These are phyloP conservation scores for Recurvirostra avosetta DNA, from an alignment of 2,113 vertebrate genomes.

Conservation along the genomic window DNA sequence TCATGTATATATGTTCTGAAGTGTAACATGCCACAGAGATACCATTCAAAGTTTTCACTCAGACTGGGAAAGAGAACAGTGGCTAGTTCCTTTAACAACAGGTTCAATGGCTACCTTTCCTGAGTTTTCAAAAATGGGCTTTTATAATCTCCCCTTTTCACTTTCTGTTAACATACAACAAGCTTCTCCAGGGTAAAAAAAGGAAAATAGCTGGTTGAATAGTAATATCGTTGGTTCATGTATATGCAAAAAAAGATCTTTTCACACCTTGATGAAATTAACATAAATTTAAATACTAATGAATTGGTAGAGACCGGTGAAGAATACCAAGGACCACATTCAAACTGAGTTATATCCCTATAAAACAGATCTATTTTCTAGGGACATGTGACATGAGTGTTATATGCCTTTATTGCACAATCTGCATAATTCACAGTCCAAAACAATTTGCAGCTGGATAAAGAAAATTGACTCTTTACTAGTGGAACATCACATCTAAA, in stretches of 20 bases:
- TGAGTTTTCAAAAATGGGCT: not conserved
- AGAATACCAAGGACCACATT: slow-evolving; percentile 59
- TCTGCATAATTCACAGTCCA: not conserved
- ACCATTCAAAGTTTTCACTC: not conserved
- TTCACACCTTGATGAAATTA: slow-evolving; percentile 80
- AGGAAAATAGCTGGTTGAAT: slow-evolving; percentile 45
- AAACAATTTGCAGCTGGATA: not conserved
- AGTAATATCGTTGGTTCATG: slow-evolving; percentile 74
- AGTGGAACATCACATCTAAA: not conserved
- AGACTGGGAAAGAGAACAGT: not conserved
- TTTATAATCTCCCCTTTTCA: not conserved
- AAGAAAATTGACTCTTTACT: slow-evolving; percentile 13
- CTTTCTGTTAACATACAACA: slow-evolving; percentile 50
- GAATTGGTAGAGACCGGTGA: slow-evolving; percentile 39
- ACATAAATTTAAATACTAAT: slow-evolving; percentile 81
- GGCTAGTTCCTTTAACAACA: not conserved
- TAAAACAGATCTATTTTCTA: slow-evolving; percentile 51
- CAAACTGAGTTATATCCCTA: slow-evolving; percentile 4
- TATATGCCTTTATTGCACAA: slow-evolving; percentile 27
- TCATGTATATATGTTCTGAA: not conserved
- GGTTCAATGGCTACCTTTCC: not conserved
- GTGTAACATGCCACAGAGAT: not conserved
- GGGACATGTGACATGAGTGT: slow-evolving; percentile 27
- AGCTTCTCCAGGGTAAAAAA: slow-evolving; percentile 42
- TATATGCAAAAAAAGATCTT: slow-evolving; percentile 79